A percentile compares a stretch with the other conserved stretches of the same genome.
These are phyloP conservation scores for Platycheirus albimanus DNA, from an alignment of 2,888 invertebrate species.

Conservation along the genomic window DNA sequence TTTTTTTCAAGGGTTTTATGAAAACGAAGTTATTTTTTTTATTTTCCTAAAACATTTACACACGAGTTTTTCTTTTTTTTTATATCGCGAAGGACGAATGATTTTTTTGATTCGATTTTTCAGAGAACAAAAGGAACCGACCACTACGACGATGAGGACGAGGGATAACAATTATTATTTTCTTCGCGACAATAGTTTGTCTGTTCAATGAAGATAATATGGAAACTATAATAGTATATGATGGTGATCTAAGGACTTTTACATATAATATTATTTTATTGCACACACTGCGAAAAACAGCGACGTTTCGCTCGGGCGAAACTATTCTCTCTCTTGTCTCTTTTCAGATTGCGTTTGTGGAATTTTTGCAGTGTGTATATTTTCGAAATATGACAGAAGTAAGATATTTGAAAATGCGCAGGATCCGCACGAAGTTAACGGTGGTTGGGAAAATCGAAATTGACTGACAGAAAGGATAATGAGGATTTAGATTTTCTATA, in stretches of 20 bases:
- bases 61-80: slow-evolving; percentile 42
- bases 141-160: no score
- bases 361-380: slow-evolving; percentile 73
- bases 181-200: slow-evolving; percentile 7
- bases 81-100: slow-evolving; percentile 47
- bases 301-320: slow-evolving; percentile 75
- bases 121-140: slow-evolving; percentile 9
- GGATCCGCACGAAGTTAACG: slow-evolving; percentile 62
- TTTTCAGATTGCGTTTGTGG: slow-evolving; percentile 60
- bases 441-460: slow-evolving; percentile 15
- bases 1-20: slow-evolving; percentile 35
- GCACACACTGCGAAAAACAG: slow-evolving; percentile 72
- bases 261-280: slow-evolving; percentile 48
- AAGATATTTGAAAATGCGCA: slow-evolving; percentile 47
- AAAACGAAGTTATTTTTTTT: slow-evolving; percentile 24
- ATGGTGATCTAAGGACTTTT: slow-evolving; percentile 39
- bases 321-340: slow-evolving; percentile 73
- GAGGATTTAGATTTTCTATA: not conserved
- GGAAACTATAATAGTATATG: slow-evolving; percentile 41
- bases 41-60: slow-evolving; percentile 62
- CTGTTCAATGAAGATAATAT: slow-evolving; percentile 10
- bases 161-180: no score
- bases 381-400: slow-evolving; percentile 68
- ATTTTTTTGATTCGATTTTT: slow-evolving; percentile 2
- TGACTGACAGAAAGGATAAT: slow-evolving; percentile 52